These are phyloP conservation scores for Coryphaenoides rupestris DNA, from an alignment of 2,113 vertebrate genomes.

Conservation along the genomic window DNA sequence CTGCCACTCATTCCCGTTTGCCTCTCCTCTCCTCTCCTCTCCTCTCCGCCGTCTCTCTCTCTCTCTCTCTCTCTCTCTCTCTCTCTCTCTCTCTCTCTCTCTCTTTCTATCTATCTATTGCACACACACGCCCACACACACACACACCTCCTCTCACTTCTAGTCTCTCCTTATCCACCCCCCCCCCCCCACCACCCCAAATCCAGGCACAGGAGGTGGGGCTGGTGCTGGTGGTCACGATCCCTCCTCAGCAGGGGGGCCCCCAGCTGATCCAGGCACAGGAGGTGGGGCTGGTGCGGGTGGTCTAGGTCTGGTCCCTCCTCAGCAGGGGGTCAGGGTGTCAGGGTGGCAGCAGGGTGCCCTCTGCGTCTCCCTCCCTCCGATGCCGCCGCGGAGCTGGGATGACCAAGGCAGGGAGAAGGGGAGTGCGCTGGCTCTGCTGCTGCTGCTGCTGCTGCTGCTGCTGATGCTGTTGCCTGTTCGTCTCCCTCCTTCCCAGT, in stretches of 20 bases:
- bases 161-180: constrained; percentile 31
- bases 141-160: constrained; percentile 45
- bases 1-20: constrained; percentile 31
- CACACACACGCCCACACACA: neutral
- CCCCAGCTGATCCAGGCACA: constrained; percentile 10
- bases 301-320: constrained; percentile 12
- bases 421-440: constrained; percentile 36
- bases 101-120: constrained; percentile 12
- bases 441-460: constrained; percentile 56
- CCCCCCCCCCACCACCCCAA: neutral
- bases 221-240: neutral
- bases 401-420: neutral
- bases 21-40: neutral
- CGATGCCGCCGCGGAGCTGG: neutral
- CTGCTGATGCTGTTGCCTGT: constrained; percentile 55
- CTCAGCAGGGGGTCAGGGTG: constrained; percentile 37
- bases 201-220: constrained; percentile 5
- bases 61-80: constrained; percentile 19
- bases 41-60: constrained; percentile 16
- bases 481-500: constrained; percentile 22
- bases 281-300: neutral
- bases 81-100: neutral
- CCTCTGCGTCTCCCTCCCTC: constrained; percentile 39
- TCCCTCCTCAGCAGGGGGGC: constrained; percentile 40
- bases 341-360: constrained; percentile 37